Percentiles rank a stretch among this genome's conserved stretches.
Conservation (phyloP, 2,888 invertebrate species). For the Archips crataeganus region DNA sequence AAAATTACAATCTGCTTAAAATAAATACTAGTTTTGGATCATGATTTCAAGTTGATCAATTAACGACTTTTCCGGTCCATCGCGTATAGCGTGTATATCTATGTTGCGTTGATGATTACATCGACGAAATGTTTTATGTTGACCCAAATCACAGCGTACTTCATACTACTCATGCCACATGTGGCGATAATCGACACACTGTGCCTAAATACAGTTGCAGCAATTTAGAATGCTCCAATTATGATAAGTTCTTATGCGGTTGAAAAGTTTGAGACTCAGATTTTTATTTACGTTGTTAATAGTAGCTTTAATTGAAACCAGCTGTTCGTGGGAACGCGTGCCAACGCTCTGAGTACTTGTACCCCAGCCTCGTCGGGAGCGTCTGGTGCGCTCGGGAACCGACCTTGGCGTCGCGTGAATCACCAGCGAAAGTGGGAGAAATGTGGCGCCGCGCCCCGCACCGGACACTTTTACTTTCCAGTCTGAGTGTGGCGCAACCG, state of each 20-base stretch:
- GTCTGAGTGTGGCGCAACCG: conserved; percentile 84
- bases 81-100: conserved; percentile 19
- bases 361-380: conserved; percentile 57
- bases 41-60: conserved; percentile 22
- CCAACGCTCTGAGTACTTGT: conserved; percentile 38
- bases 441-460: conserved; percentile 80
- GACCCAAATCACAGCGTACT: conserved; percentile 33
- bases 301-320: background rate
- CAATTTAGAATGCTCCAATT: conserved; percentile 17
- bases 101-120: conserved; percentile 30
- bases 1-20: conserved; percentile 8
- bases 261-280: background rate
- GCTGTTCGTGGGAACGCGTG: conserved; percentile 4
- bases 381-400: conserved; percentile 75
- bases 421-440: conserved; percentile 86
- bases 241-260: background rate
- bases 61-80: conserved; percentile 26
- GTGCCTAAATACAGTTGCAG: conserved; percentile 13
- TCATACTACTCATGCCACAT: conserved; percentile 13
- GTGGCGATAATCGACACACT: conserved; percentile 13
- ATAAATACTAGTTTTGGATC: conserved; percentile 16
- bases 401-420: conserved; percentile 79
- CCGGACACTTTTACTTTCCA: conserved; percentile 85
- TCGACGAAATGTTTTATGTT: conserved; percentile 24
- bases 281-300: conserved; percentile 1